Evolutionary conservation across 2,797 vertebrate genomes (phyloP).

Genomic region (Pantherophis alleghaniensis): DNA sequence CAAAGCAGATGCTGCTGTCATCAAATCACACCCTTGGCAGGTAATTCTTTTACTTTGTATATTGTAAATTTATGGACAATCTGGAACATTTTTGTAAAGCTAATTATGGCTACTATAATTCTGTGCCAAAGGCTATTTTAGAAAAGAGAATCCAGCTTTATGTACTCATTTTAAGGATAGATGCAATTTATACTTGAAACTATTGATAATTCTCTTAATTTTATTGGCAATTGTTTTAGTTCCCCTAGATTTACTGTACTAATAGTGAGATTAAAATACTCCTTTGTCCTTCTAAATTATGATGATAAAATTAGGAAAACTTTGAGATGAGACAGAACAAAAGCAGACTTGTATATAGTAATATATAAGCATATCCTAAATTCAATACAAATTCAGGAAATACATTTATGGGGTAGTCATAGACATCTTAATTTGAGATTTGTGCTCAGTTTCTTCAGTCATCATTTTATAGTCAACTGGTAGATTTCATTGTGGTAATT

Average conservation of each 20-base stretch:
- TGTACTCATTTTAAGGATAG: neutral
- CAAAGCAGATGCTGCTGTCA: neutral
- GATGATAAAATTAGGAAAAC: neutral
- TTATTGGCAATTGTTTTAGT: neutral
- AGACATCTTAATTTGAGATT: neutral
- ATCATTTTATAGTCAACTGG: neutral
- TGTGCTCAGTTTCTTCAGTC: neutral
- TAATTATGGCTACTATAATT: constrained; percentile 4
- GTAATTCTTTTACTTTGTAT: neutral
- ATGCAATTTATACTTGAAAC: neutral
- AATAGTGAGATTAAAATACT: neutral
- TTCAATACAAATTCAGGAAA: neutral
- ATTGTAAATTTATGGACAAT: neutral
- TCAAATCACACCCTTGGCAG: neutral
- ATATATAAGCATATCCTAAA: neutral
- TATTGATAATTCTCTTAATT: neutral
- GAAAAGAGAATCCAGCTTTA: constrained; percentile 31
- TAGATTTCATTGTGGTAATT: neutral
- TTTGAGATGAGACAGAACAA: neutral
- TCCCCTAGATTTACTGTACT: neutral
- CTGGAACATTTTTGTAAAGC: neutral
- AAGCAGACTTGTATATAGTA: neutral
- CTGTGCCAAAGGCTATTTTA: constrained; percentile 24
- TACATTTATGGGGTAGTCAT: neutral
- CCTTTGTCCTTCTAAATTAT: neutral